phyloP scores from a whole-genome alignment of 2,888 invertebrate genomes.

The Campopleginae sp. region DNA sequence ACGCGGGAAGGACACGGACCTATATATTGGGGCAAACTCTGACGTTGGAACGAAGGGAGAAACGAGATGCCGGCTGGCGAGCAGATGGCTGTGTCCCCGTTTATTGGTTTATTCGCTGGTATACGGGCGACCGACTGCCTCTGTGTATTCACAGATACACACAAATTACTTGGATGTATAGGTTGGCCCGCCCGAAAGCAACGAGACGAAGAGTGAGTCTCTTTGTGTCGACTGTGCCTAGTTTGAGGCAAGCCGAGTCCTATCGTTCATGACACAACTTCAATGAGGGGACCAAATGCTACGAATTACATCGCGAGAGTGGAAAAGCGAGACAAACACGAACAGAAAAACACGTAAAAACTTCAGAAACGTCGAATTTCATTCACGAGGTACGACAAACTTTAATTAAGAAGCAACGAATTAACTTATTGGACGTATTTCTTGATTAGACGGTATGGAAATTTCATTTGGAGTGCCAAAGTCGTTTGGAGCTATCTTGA shows the following conservation, averaged over 20 bases:
- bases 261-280: conserved; percentile 61
- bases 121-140: conserved; percentile 75
- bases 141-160: conserved; percentile 4
- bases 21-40: conserved; percentile 31
- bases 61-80: conserved; percentile 82
- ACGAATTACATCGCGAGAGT: conserved; percentile 1
- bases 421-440: background rate
- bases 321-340: background rate
- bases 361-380: conserved; percentile 49
- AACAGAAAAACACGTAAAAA: conserved; percentile 25
- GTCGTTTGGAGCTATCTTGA: background rate
- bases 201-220: conserved; percentile 55
- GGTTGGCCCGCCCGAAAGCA: conserved; percentile 54
- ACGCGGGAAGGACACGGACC: conserved; percentile 64
- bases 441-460: background rate
- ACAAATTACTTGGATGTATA: conserved; percentile 4
- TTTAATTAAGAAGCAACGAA: background rate
- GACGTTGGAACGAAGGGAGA: conserved; percentile 68
- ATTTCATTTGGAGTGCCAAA: background rate
- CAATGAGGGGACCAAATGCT: conserved; percentile 33
- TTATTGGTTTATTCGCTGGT: conserved; percentile 84
- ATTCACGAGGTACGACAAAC: conserved; percentile 72
- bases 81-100: conserved; percentile 84
- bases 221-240: conserved; percentile 60
- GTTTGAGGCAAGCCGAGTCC: conserved; percentile 38